Evolutionary conservation across 2,888 invertebrate genomes (phyloP).

Genomic region (Epinotia brunnichana): DNA sequence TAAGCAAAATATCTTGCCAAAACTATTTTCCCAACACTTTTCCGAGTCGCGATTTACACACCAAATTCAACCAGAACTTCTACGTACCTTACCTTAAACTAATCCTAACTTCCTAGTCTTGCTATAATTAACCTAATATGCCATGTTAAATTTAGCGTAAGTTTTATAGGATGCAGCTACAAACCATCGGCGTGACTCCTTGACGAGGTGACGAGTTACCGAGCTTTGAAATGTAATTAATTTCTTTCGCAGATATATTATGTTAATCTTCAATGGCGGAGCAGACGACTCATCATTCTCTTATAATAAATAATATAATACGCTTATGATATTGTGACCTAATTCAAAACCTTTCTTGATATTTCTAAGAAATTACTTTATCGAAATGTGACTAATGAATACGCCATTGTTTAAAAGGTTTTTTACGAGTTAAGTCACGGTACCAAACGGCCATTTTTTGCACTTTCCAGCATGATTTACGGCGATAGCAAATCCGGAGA

Average conservation of each 20-base stretch:
- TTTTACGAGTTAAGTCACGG: too few relatives aligned
- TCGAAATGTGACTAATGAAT: too few relatives aligned
- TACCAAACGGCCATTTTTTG: too few relatives aligned
- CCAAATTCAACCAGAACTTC: background rate
- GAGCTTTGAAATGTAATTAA: background rate
- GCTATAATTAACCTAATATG: too few relatives aligned
- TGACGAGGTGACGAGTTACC: background rate
- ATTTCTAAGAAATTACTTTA: too few relatives aligned
- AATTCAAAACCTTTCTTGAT: background rate
- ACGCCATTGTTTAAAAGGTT: too few relatives aligned
- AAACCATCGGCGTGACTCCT: background rate
- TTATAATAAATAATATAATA: background rate
- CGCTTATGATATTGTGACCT: background rate
- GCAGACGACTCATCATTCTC: background rate
- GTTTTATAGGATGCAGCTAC: background rate
- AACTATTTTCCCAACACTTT: background rate
- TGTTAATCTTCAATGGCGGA: background rate
- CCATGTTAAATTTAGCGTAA: background rate
- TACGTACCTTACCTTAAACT: background rate
- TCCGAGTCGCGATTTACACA: background rate
- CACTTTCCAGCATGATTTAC: too few relatives aligned
- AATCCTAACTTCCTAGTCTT: background rate
- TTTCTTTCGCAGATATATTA: background rate
- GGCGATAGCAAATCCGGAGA: too few relatives aligned
- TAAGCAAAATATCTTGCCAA: background rate